Base-by-base conservation (phyloP, 1,140 invertebrate species). In the Helicoverpa zea region DNA sequence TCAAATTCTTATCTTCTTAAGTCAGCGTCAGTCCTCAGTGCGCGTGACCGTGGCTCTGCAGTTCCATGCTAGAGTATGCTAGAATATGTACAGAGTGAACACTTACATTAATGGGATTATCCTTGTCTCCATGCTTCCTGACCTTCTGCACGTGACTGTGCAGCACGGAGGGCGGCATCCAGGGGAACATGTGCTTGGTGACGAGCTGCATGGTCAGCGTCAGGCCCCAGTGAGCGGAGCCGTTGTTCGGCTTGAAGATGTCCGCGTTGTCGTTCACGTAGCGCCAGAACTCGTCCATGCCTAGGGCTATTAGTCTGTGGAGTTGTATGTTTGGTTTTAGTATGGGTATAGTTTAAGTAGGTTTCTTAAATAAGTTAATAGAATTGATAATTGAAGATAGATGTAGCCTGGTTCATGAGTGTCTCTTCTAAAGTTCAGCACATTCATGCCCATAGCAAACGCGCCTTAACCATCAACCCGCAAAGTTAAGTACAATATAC, bases 211-310 rank as follows among this genome's bases (percentile, higher is more conserved):
- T 49, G 0, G 86, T 80, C 0, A 61, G 54, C 1, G 66, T 16
- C 12, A 92, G 81, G 1, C 89, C 87, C 79, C 81, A 81, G n/a
- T 88, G 86, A 81, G 83, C 5, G 79, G 43, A 10, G 0, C 12
- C 9, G 18, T 12, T 0, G 2, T 64, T 79, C 23, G 35, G 61
- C 30, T 63, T 81, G 84, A 79, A 92, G 10, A 90, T 11, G 2
- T 81, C 23, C n/a, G 87, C 86, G 79, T 91, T 91, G 29, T 74
- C 61, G 12, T 87, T 85, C 18, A 93, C 80, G 83, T 91, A 90
- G n/a, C 77, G n/a, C 86, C 88, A 91, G 84, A 94, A 94, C 78
- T 94, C 84, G 3, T 91, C 87, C 18, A 93, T 58, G 0, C 90
- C 92, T 0, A 92, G 80, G 0, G 88, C 88, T 84, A 94, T 90